phyloP scores from a whole-genome alignment of 1,140 invertebrate species.

The Aphelinus atriplicis region DNA sequence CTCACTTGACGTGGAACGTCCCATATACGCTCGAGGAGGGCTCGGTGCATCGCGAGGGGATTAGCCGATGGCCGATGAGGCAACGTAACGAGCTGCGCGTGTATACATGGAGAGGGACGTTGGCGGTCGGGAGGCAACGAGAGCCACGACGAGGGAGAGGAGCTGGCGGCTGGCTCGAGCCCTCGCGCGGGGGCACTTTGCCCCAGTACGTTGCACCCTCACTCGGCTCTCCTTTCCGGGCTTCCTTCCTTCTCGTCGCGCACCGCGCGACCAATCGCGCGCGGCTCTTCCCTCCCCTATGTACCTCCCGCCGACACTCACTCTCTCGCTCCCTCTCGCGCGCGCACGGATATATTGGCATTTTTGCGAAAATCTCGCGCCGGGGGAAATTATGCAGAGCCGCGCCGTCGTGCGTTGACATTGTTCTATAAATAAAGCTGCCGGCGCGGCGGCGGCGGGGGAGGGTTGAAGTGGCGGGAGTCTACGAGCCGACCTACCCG shows the following conservation, averaged over 20 bases:
- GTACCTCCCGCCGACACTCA: not conserved
- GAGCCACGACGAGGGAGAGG: not conserved
- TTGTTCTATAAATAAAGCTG: conserved; percentile 20
- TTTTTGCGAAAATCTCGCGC: not conserved
- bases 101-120: too few species aligned
- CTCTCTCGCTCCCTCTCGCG: not conserved
- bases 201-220: conserved; percentile 60
- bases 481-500: not conserved
- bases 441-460: too few species aligned
- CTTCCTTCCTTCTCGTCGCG: conserved; percentile 14
- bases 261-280: not conserved
- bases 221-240: conserved; percentile 25
- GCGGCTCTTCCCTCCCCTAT: conserved; percentile 3
- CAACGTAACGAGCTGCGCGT: too few species aligned
- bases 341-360: too few species aligned
- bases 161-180: not conserved
- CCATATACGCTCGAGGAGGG: too few species aligned
- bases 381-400: conserved; percentile 1
- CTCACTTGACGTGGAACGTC: too few species aligned
- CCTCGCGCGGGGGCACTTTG: conserved; percentile 44
- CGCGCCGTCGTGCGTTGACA: conserved; percentile 2
- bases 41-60: too few species aligned
- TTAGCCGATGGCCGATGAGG: too few species aligned
- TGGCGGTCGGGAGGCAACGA: too few species aligned
- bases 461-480: not conserved